Evolutionary conservation across 2,888 invertebrate species (phyloP), one percentile per base, ranked within the genome.

Genomic region (Tholera decimalis): DNA sequence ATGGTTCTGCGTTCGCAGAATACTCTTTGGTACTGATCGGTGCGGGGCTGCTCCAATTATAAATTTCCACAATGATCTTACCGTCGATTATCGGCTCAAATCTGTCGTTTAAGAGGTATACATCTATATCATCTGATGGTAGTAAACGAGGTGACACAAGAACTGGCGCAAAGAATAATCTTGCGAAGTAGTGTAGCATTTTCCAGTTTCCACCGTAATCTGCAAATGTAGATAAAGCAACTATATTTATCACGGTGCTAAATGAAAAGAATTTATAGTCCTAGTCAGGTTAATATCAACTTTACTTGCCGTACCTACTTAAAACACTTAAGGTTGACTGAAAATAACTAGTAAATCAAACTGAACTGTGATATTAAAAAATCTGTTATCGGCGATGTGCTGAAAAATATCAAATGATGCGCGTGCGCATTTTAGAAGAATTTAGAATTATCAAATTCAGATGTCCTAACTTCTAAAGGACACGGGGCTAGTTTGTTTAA

Each of bases 131-230:
- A 20, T 96, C 92, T 0, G 93, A 86, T 0, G 86, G 58, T 11
- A 95, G 93, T 15, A 96, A 87, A 41, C 97, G 94, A 0, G 96
- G 96, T 0, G 96, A 97, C 18, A 98, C 96, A 22, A 98, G 95
- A 24, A 97, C 93, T 0, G 98, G 98, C 0, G 98, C 97, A 88
- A 99, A 98, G 88, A 99, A 99, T 1, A 98, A 96, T 78, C 96
- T 96, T 0, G 98, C 98, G 90, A 97, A 99, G 90, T 99, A 98
- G 85, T 99, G 99, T 2, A 98, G 92, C 96, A 98, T 97, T 91
- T 98, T 98, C 98, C 98, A 98, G 79, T 96, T 96, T 11, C 98
- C 97, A 37, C 96, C 96, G 84, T 96, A 97, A 91, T 98, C 98
- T 98, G 92, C 37, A 89, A 73, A 49, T 26, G 9, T 8, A 30